A percentile compares a stretch with the other conserved stretches of the same genome.
Conservation (phyloP, 37 sponge, comb jelly and placozoan genomes). For the Dysidea cf. avara region DNA sequence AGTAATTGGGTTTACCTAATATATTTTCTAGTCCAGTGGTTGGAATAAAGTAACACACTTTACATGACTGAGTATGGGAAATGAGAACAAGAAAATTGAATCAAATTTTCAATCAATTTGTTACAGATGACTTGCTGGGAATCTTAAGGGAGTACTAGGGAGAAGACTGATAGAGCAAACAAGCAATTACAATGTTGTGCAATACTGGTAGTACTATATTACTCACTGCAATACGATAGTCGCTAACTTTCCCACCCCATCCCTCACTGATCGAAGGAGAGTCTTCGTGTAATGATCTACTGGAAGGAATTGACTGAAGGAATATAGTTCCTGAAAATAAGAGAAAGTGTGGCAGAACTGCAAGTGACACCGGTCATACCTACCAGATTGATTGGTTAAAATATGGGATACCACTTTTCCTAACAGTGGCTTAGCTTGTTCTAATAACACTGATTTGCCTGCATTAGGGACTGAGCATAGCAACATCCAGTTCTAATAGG, state of each 20-base stretch:
- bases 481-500: too few species aligned
- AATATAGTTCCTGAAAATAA: conserved; percentile 57
- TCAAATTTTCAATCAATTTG: too few species aligned
- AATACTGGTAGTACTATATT: too few species aligned
- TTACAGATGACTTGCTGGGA: too few species aligned
- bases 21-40: too few species aligned
- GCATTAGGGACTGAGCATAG: background rate
- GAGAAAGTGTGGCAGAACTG: background rate
- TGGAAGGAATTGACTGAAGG: conserved; percentile 71
- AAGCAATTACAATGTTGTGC: too few species aligned
- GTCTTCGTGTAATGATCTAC: conserved; percentile 70
- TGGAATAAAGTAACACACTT: too few species aligned
- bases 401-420: conserved; percentile 64
- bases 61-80: too few species aligned
- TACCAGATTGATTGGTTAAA: conserved; percentile 57
- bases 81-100: too few species aligned
- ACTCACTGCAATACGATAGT: conserved; percentile 85
- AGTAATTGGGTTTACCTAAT: too few species aligned
- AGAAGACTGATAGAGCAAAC: too few species aligned
- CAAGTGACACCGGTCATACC: background rate
- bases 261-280: conserved; percentile 89
- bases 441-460: conserved; percentile 81
- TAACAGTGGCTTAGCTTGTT: conserved; percentile 67
- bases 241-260: conserved; percentile 82
- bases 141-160: too few species aligned